Conservation (phyloP, 2,888 invertebrate genomes). For the Bugulina stolonifera region DNA sequence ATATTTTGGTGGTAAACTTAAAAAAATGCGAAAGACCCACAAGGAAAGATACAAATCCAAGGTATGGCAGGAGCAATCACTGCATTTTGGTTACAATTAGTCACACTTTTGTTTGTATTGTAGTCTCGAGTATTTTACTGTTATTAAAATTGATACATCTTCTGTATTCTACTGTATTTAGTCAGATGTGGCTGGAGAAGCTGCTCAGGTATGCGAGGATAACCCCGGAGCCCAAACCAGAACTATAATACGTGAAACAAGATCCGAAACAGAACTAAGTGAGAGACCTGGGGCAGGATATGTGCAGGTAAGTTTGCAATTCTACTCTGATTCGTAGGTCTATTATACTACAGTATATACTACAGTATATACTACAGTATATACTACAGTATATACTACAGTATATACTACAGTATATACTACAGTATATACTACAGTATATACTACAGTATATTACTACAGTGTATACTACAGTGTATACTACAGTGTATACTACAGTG, state of each 20-base stretch:
- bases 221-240: conserved; percentile 23
- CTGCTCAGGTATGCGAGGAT: conserved; percentile 26
- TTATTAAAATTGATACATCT: too few species aligned
- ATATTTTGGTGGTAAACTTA: conserved; percentile 19
- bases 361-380: too few species aligned
- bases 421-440: too few species aligned
- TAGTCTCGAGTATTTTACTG: neutral
- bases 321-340: too few species aligned
- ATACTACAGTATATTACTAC: too few species aligned
- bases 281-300: neutral
- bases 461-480: too few species aligned
- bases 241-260: neutral
- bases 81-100: neutral
- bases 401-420: too few species aligned
- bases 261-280: neutral
- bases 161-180: too few species aligned
- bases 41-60: conserved; percentile 41
- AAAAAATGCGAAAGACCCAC: conserved; percentile 30
- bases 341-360: too few species aligned
- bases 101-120: neutral
- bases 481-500: too few species aligned
- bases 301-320: conserved; percentile 21
- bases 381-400: too few species aligned
- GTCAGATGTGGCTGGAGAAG: conserved; percentile 34
- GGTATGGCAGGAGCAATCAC: conserved; percentile 31